A percentile compares a stretch with the other conserved stretches of the same genome.
Evolutionary conservation across 2,113 vertebrate genomes (phyloP).

Genomic region (Aegypius monachus): DNA sequence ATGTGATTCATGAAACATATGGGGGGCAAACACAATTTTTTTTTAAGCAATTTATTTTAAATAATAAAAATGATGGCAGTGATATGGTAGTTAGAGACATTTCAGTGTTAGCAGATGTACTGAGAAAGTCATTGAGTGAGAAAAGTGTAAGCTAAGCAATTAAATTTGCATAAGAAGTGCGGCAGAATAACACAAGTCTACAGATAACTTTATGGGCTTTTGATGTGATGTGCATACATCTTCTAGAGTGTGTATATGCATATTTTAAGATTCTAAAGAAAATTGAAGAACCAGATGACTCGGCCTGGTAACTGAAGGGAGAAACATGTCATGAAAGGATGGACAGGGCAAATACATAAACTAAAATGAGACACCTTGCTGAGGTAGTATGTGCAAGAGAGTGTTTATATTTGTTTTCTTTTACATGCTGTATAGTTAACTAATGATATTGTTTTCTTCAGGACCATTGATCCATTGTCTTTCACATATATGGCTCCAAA

Average conservation of each 20-base stretch:
- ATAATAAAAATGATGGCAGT: not conserved
- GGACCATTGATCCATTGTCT: not conserved
- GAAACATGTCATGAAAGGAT: not conserved
- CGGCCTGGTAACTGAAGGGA: not conserved
- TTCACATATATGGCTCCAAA: not conserved
- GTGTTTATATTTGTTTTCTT: not conserved
- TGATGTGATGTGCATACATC: not conserved
- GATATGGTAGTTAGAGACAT: not conserved
- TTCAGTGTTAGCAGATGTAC: conserved; percentile 9
- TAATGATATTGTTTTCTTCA: not conserved
- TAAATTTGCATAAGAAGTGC: not conserved
- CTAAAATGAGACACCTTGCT: not conserved
- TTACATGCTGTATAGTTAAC: not conserved
- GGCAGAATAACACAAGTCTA: not conserved
- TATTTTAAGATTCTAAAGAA: conserved; percentile 13
- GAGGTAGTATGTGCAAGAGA: not conserved
- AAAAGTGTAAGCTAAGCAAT: not conserved
- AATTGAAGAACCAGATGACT: not conserved
- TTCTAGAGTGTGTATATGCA: not conserved
- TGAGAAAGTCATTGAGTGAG: not conserved
- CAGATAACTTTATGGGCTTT: not conserved
- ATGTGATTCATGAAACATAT: not conserved
- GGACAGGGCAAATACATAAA: not conserved
- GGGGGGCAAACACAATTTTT: not conserved
- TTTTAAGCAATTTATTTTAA: not conserved